phyloP scores from a whole-genome alignment of 2,888 invertebrate species.

The Cryptus viduatorius region DNA sequence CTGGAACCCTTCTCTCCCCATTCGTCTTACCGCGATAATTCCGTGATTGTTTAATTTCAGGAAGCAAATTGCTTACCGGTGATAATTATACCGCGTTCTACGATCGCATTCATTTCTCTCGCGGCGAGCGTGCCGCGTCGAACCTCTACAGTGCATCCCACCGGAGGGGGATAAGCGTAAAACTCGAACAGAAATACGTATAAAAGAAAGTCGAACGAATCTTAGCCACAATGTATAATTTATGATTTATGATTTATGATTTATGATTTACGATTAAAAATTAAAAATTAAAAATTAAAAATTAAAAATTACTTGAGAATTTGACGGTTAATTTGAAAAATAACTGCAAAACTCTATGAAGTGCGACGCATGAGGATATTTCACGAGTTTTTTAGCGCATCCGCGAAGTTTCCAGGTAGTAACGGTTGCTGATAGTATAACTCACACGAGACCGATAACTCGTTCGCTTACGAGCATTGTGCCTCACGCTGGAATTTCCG shows the following conservation, averaged over 20 bases:
- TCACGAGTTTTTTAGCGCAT: constrained; percentile 47
- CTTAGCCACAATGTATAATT: neutral
- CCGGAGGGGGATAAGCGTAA: neutral
- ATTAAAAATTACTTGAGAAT: constrained; percentile 18
- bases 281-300: neutral
- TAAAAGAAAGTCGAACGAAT: constrained; percentile 11
- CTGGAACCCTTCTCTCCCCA: neutral
- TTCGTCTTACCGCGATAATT: constrained; percentile 41
- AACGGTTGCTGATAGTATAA: constrained; percentile 61
- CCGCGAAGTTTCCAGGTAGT: constrained; percentile 56
- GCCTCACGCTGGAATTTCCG: constrained; percentile 20
- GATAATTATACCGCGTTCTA: constrained; percentile 27
- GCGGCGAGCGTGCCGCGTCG: neutral
- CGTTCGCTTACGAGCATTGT: constrained; percentile 23
- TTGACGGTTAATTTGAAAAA: constrained; percentile 12
- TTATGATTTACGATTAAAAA: neutral
- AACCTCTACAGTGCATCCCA: neutral
- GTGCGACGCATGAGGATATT: constrained; percentile 34
- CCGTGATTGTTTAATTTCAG: constrained; percentile 50
- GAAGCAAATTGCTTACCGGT: constrained; percentile 27
- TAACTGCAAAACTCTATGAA: neutral
- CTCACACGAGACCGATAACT: constrained; percentile 48
- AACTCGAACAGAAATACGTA: neutral
- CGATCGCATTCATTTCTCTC: constrained; percentile 15
- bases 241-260: too few species aligned